A percentile compares a stretch with the other conserved stretches of the same genome.
These are phyloP conservation scores for Tetraneura akinire DNA, from an alignment of 1,140 invertebrate species.

Conservation along the genomic window DNA sequence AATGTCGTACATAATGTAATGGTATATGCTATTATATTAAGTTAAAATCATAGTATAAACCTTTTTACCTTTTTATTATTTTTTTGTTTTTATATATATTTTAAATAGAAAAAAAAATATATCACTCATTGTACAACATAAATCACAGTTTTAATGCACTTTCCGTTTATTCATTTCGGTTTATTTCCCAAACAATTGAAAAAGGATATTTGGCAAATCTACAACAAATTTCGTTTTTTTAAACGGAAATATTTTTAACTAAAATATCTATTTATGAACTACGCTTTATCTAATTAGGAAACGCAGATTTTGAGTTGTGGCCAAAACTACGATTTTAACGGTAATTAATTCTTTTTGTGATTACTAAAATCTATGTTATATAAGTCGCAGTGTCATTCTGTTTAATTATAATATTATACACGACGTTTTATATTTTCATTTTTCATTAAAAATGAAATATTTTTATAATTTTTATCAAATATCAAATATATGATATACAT, in stretches of 20 bases:
- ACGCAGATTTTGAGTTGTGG: background rate
- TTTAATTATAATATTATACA: background rate
- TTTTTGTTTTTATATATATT: background rate
- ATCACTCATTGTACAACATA: background rate
- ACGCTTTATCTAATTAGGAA: conserved; percentile 11
- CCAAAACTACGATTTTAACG: conserved; percentile 15
- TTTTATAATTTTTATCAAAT: no score
- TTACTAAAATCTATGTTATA: background rate
- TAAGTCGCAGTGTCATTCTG: background rate
- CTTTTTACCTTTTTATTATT: no score
- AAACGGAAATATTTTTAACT: conserved; percentile 28
- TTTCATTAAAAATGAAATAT: no score
- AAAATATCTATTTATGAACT: conserved; percentile 39
- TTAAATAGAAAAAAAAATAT: background rate
- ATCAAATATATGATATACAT: no score
- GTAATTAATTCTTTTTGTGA: conserved; percentile 25
- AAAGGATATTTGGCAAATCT: conserved; percentile 31
- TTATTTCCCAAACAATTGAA: conserved; percentile 7
- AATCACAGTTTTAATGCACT: background rate
- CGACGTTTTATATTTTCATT: background rate
- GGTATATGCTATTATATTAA: no score
- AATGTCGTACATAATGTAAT: no score
- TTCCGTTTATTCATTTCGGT: background rate
- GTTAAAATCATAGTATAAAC: no score
- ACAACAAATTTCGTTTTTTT: conserved; percentile 2